Percentiles rank a stretch among this genome's conserved stretches.
These are phyloP conservation scores for Hetaerina titia DNA, from an alignment of 2,888 invertebrate genomes.

Conservation along the genomic window DNA sequence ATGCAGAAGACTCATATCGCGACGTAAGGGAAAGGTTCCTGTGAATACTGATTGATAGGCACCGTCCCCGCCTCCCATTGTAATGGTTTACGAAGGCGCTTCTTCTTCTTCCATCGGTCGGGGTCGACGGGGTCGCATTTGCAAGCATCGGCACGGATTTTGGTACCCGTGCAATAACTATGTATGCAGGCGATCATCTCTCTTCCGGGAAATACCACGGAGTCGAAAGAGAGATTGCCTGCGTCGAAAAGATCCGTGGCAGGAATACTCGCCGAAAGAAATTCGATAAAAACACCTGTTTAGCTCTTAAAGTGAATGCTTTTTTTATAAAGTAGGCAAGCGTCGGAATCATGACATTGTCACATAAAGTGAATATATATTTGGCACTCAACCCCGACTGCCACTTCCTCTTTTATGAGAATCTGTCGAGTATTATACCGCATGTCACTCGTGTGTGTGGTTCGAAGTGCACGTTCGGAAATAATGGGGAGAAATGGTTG, in stretches of 20 bases:
- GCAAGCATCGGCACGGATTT: not conserved
- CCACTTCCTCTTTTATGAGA: not conserved
- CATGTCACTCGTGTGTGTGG: too few relatives aligned
- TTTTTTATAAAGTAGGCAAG: not conserved
- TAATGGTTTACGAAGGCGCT: not conserved
- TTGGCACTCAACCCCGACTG: not conserved
- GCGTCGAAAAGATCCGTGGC: not conserved
- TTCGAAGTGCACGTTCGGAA: too few relatives aligned
- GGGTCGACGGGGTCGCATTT: not conserved
- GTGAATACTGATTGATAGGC: not conserved
- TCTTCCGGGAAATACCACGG: constrained; percentile 9
- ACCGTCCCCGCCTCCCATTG: not conserved
- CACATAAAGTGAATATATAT: not conserved
- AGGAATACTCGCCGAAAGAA: not conserved
- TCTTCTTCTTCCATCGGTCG: not conserved
- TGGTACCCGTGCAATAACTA: not conserved
- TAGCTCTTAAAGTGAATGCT: not conserved
- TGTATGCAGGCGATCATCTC: not conserved
- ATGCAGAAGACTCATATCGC: constrained; percentile 3
- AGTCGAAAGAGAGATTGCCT: not conserved
- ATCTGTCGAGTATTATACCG: too few relatives aligned
- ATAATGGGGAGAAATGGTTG: too few relatives aligned
- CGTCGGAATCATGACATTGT: not conserved
- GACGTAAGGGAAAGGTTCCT: not conserved
- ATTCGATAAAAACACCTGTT: not conserved